Evolutionary conservation across 2,113 vertebrate species (phyloP).

Genomic region (Macroglossus sobrinus): DNA sequence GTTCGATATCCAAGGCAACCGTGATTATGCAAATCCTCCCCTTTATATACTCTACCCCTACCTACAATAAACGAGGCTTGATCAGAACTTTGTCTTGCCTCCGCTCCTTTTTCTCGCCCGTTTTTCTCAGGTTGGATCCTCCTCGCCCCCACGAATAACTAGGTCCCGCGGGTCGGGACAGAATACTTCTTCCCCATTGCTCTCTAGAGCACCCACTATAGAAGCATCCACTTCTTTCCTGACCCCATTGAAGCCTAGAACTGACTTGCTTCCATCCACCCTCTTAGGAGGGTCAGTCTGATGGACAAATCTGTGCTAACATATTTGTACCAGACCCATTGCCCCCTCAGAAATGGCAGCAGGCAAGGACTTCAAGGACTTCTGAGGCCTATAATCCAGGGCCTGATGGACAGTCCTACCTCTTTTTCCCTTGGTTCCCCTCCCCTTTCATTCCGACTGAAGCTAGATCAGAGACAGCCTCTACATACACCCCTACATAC

Average conservation of each 20-base stretch:
- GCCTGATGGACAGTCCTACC: neutral
- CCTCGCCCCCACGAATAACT: too few species aligned
- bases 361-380: neutral
- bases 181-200: neutral
- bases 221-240: neutral
- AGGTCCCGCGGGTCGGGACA: too few species aligned
- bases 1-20: too few species aligned
- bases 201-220: neutral
- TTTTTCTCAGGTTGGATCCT: too few species aligned
- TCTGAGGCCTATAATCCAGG: neutral
- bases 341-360: neutral
- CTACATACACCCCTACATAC: conserved; percentile 92
- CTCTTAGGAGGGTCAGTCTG: neutral
- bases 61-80: too few species aligned
- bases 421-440: neutral
- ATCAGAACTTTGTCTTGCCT: too few species aligned
- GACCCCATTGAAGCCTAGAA: neutral
- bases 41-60: too few species aligned
- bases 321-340: neutral
- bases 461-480: neutral
- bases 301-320: neutral
- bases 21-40: too few species aligned
- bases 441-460: too few species aligned
- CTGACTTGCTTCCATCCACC: neutral
- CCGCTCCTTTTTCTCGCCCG: too few species aligned